These are phyloP conservation scores for Acleris laterana DNA, from an alignment of 2,888 invertebrate species.

Conservation along the genomic window DNA sequence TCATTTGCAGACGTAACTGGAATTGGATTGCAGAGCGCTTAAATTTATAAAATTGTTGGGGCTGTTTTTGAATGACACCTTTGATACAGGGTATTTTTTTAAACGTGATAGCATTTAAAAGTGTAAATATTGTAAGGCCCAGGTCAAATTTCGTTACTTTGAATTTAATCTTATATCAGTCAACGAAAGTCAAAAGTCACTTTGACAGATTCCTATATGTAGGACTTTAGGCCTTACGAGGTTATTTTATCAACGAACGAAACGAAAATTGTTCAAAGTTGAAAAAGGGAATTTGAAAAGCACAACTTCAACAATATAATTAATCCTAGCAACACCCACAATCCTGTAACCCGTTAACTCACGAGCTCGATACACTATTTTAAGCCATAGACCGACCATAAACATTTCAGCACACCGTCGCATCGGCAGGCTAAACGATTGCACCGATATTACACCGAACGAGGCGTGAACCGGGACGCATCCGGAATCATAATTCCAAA, in stretches of 20 bases:
- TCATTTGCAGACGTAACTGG: slow-evolving; percentile 69
- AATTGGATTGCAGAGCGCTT: slow-evolving; percentile 47
- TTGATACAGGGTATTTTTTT: not conserved
- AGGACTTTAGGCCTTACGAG: no score
- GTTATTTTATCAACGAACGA: no score
- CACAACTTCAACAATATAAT: not conserved
- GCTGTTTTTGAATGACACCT: slow-evolving; percentile 1
- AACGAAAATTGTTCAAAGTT: no score
- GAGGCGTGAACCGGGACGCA: slow-evolving; percentile 81
- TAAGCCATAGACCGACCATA: slow-evolving; percentile 36
- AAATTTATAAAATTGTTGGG: slow-evolving; percentile 34
- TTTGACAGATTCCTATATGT: no score
- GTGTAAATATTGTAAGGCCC: no score
- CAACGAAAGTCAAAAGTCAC: no score
- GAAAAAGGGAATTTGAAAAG: no score
- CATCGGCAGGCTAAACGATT: slow-evolving; percentile 64
- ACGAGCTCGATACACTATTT: slow-evolving; percentile 23
- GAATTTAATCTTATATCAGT: no score
- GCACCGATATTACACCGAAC: slow-evolving; percentile 75
- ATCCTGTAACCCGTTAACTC: slow-evolving; percentile 13
- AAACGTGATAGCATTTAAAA: no score
- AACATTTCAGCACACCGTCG: slow-evolving; percentile 50
- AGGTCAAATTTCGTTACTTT: no score
- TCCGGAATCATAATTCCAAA: slow-evolving; percentile 85
- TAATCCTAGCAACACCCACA: not conserved